Conservation (phyloP, 2,797 vertebrate genomes). For the Sebastes wilsoni region DNA sequence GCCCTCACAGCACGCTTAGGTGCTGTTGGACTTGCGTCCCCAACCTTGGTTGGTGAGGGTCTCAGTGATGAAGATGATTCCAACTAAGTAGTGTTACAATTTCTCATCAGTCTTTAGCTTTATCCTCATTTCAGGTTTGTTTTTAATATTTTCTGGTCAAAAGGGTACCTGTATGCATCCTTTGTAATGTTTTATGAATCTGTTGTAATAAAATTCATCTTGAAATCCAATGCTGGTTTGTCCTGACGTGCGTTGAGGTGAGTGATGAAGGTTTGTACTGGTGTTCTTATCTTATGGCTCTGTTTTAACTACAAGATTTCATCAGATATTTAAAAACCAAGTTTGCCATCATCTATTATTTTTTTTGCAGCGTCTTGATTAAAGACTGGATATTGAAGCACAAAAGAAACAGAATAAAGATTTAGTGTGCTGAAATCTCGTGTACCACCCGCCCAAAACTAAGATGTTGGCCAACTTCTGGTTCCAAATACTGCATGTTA, state of each 20-base stretch:
- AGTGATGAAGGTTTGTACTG: constrained; percentile 90
- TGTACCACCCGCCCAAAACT: not conserved
- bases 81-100: constrained; percentile 78
- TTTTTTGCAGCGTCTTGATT: not conserved
- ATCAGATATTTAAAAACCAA: constrained; percentile 46
- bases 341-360: constrained; percentile 49
- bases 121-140: constrained; percentile 90
- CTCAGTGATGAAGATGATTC: constrained; percentile 87
- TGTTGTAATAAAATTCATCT: constrained; percentile 98
- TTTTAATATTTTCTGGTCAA: constrained; percentile 84
- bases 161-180: constrained; percentile 90
- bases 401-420: not conserved
- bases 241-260: constrained; percentile 90
- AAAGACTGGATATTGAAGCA: not conserved
- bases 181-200: constrained; percentile 91
- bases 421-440: not conserved
- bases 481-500: constrained; percentile 47
- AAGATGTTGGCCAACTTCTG: constrained; percentile 59
- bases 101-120: constrained; percentile 79
- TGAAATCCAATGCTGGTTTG: constrained; percentile 94
- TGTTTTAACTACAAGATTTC: constrained; percentile 17
- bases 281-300: constrained; percentile 25
- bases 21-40: constrained; percentile 99
- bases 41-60: constrained; percentile 99
- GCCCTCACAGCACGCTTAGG: constrained; percentile 94